Conservation (phyloP, 2,113 vertebrate genomes). For the Nothoprocta perdicaria region DNA sequence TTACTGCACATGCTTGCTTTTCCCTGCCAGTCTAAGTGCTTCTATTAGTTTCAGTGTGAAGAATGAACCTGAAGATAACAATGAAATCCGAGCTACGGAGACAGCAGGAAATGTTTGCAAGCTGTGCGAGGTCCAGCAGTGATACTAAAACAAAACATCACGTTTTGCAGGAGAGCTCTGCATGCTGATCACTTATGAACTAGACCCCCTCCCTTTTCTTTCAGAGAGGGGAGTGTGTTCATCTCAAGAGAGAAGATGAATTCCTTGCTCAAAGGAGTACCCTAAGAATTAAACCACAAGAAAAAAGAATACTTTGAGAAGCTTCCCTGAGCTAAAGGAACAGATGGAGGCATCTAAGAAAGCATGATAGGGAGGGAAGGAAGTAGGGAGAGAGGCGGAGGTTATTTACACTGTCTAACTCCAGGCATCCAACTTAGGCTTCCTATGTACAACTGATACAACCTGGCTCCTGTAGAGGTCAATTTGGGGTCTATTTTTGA, state of each 20-base stretch:
- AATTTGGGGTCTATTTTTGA: background rate
- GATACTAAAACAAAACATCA: conserved; percentile 66
- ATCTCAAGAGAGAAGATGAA: background rate
- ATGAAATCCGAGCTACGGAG: conserved; percentile 54
- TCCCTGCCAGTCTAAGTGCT: background rate
- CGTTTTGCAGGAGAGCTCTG: conserved; percentile 7
- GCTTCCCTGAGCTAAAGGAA: background rate
- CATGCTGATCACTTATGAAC: conserved; percentile 51
- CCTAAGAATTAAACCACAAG: fast-evolving
- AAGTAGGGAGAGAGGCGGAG: background rate
- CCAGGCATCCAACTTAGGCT: background rate
- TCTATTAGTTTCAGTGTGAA: background rate
- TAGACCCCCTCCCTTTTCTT: background rate
- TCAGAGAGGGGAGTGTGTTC: background rate
- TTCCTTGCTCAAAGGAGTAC: background rate
- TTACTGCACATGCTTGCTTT: background rate
- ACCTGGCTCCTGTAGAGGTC: background rate
- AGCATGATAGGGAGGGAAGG: background rate
- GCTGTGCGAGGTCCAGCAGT: conserved; percentile 65
- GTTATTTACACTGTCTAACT: background rate
- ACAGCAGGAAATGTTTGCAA: conserved; percentile 65
- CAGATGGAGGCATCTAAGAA: background rate
- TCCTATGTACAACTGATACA: background rate
- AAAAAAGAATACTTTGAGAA: background rate
- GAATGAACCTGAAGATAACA: conserved; percentile 34